Percentiles rank a stretch among this genome's conserved stretches.
phyloP scores from a whole-genome alignment of 2,113 vertebrate genomes.

The Callopanchax toddi region DNA sequence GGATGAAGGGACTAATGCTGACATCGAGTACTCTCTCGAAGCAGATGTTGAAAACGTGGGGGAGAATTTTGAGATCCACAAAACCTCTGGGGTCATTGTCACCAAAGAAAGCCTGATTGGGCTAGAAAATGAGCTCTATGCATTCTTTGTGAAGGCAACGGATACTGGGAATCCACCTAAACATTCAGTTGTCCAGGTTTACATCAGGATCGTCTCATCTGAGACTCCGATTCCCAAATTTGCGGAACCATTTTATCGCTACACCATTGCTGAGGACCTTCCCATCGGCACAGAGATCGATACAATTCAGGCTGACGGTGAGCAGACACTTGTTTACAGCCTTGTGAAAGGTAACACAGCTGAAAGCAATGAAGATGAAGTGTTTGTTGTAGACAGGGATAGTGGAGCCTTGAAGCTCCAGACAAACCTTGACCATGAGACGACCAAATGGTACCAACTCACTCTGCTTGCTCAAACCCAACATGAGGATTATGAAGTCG shows the following conservation, averaged over 20 bases:
- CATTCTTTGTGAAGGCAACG: constrained; percentile 90
- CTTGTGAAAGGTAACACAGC: constrained; percentile 89
- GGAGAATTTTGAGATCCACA: constrained; percentile 94
- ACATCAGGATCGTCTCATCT: constrained; percentile 88
- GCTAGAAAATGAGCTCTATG: constrained; percentile 90
- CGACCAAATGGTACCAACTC: constrained; percentile 95
- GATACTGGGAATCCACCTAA: constrained; percentile 88
- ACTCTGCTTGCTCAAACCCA: constrained; percentile 82
- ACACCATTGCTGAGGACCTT: constrained; percentile 87
- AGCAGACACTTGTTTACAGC: constrained; percentile 82
- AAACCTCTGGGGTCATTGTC: constrained; percentile 85
- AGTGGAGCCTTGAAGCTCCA: constrained; percentile 90
- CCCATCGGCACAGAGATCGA: constrained; percentile 91
- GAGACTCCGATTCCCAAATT: constrained; percentile 88
- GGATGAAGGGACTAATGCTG: constrained; percentile 96
- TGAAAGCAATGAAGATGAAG: constrained; percentile 92
- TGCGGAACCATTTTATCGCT: constrained; percentile 90
- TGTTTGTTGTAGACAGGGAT: constrained; percentile 89
- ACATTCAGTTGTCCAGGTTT: constrained; percentile 88
- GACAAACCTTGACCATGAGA: constrained; percentile 93
- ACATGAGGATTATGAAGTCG: constrained; percentile 80
- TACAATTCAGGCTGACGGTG: constrained; percentile 84
- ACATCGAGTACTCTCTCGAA: constrained; percentile 89
- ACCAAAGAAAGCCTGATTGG: constrained; percentile 97
- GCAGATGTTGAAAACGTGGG: constrained; percentile 88